Base-by-base conservation (phyloP, 2,888 invertebrate genomes). In the Drosophila robusta region DNA sequence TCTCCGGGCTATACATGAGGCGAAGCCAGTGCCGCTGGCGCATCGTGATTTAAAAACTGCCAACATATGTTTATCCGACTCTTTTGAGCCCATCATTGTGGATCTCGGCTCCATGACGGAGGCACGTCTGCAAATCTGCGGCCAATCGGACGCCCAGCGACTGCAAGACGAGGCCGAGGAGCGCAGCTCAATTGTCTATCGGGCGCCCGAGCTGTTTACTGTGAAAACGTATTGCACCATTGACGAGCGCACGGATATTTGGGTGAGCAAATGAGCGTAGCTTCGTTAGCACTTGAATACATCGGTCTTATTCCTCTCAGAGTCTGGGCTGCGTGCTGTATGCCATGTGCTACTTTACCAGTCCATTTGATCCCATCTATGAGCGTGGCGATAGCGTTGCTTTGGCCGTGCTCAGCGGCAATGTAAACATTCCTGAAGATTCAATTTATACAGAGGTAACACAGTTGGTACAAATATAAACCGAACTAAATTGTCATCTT, bases 381-480 rank as follows among this genome's bases (percentile, higher is more conserved):
- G 97, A 97, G 91, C 93, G 96, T 80, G 97, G 97, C 1, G 97
- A 97, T 91, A 97, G 97, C 78, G 96, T 98, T 11, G 97, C 97
- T 41, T 92, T 98, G 73, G 97, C 97, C 61, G 96, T 96, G 36
- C 94, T 96, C 62, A 96, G 95, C 83, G 96, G 96, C 52, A 95
- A 95, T 78, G 92, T 96, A 6, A 93, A 93, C 88, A 96, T 96
- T 92, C 96, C 96, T 12, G 94, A 95, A 79, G 94, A 93, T 80
- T 93, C 95, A 1, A 94, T 95, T 63, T 96, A 94, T 90, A 93
- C 93, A 56, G 93, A 95, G 91, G 91, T 90, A 75, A 38, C 22
- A 41, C 1, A 41, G 2, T 14, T 5, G 34, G 1, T 4, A 1
- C 4, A n/a, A 24, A 7, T 2, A 9, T 7, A 0, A 16, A 16